These are phyloP conservation scores for Neoitamus cyanurus DNA, from an alignment of 2,888 invertebrate genomes.

Conservation along the genomic window DNA sequence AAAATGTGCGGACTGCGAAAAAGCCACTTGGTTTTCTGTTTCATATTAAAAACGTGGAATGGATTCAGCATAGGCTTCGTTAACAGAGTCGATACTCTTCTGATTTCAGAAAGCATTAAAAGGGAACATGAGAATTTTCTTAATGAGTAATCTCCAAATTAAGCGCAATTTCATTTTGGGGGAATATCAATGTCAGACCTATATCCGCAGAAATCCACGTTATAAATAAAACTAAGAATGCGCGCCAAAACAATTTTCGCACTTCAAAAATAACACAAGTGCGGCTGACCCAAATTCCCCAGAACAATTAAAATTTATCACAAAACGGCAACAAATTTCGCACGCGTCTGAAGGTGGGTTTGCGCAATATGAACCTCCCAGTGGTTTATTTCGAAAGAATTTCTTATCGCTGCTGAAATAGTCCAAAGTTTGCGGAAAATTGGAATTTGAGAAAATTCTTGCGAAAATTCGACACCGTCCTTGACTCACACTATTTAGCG, in stretches of 20 bases:
- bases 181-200: background rate
- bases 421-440: background rate
- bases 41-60: no score
- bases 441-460: background rate
- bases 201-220: background rate
- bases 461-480: background rate
- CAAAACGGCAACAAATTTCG: background rate
- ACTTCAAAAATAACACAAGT: slow-evolving; percentile 5
- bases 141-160: background rate
- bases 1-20: no score
- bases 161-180: background rate
- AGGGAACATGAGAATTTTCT: no score
- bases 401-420: background rate
- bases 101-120: no score
- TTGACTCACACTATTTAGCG: background rate
- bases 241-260: background rate
- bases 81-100: no score
- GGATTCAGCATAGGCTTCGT: no score
- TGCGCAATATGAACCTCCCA: background rate
- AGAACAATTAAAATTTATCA: background rate
- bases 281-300: background rate
- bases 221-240: background rate
- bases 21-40: no score
- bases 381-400: background rate
- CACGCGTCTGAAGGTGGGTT: background rate